Evolutionary conservation across 2,888 invertebrate genomes (phyloP), one percentile per base, ranked within the genome.

Genomic region (Orthosia gracilis): DNA sequence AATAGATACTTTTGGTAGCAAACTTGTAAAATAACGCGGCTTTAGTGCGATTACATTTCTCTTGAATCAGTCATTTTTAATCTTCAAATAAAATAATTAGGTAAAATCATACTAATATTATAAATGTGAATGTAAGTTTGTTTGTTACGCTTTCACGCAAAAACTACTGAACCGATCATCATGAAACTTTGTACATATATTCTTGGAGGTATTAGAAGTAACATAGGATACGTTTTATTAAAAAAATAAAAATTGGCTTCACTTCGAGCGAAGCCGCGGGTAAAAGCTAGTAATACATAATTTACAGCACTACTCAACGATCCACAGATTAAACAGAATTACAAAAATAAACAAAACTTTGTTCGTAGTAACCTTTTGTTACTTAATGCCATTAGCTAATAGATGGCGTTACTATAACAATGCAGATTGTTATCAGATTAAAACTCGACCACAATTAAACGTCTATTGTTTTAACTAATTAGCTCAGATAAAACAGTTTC

Each of bases 351-450:
- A 78, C 49, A 63, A 66, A 67, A 78, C 54, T 55, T 59, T 50
- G 57, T 26, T 40, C 40, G 18, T 26, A 49, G 66, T 54, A 58
- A 21, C 23, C 65, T 62, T 61, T 72, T 62, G 52, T 69, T 66
- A 59, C 15, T 73, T 58, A 63, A 31, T 57, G 50, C 83, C 75
- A 86, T 72, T 88, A 76, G 62, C 57, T 83, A 78, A 81, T 64
- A 89, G 90, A 89, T 90, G 88, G 88, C 89, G 88, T 65, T 73
- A 81, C 59, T 40, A 54, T 63, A 70, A 73, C 86, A 83, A 81
- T 87, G 85, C 85, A 79, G 81, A 85, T 86, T 79, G 58, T 70
- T 71, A 76, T 84, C 72, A 11, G 59, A 58, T 73, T 82, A 69
- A 71, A 74, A 84, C 67, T 81, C 65, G 52, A 47, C 58, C 61